Base-by-base conservation (phyloP, 1,140 invertebrate species). In the Megalopta genalis region DNA sequence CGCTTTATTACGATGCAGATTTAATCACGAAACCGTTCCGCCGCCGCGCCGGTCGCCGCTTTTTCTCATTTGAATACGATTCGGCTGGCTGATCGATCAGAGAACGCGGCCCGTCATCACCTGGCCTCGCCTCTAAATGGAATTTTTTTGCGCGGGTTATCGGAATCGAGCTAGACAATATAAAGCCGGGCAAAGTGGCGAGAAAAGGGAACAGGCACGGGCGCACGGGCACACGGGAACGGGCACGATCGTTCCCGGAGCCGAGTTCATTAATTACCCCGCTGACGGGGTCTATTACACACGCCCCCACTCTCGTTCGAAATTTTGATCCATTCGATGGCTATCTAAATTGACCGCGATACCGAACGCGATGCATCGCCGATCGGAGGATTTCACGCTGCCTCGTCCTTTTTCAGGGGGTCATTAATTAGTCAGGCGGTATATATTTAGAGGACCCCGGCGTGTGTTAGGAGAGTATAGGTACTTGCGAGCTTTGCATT, bases 251-350 rank as follows among this genome's bases (percentile, higher is more conserved):
- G 32, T 32, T 32, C 32, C 32, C 16, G 49, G 52, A 46, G 37
- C 68, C 77, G 52, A 77, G 80, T 88, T 87, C 86, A 88, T 90
- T 90, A 90, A 90, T 90, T 90, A 90, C 64, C 80, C 74, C 66
- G 76, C 84, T 88, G 89, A 87, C 84, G 86, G 83, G 82, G 59
- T 84, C 80, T 86, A 82, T 87, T 84, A 84, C 88, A 87, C 57
- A 80, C 80, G 59, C 59, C 77, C 73, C 66, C 82, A 62, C 64
- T 60, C 76, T 64, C 75, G 79, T 88, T 83, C 77, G 80, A 82
- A 89, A 86, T 89, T 87, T 73, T 81, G 82, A 90, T 71, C 76
- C 84, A 86, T 74, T 68, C 77, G 87, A 88, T 88, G 57, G 78
- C 66, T 88, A 87, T 88, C 86, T 88, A 88, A 88, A 88, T 89